Percentiles rank a stretch among this genome's conserved stretches.
Evolutionary conservation across 1,140 invertebrate genomes (phyloP).

Genomic region (Zaprionus vittiger): DNA sequence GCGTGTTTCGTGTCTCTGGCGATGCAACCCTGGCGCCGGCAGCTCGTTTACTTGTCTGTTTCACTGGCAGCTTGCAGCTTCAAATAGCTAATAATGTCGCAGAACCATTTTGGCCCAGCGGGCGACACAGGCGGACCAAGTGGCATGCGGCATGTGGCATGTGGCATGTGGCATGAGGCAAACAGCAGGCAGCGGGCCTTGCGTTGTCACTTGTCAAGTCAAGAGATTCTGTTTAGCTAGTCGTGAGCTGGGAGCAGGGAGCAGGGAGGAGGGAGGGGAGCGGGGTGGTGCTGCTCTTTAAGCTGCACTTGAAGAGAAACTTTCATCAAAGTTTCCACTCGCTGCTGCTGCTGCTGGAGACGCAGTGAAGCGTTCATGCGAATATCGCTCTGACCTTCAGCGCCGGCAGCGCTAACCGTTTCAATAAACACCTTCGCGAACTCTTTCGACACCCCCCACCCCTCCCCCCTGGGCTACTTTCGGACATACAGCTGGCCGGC

Average conservation of each 20-base stretch:
- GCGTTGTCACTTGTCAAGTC: slow-evolving; percentile 35
- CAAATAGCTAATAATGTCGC: slow-evolving; percentile 75
- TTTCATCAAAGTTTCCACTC: slow-evolving; percentile 1
- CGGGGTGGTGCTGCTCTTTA: background rate
- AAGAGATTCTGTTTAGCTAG: slow-evolving; percentile 17
- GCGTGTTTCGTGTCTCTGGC: slow-evolving; percentile 25
- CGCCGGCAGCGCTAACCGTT: slow-evolving; percentile 33
- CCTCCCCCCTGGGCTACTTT: no score
- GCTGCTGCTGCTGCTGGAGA: background rate
- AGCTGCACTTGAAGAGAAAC: slow-evolving; percentile 3
- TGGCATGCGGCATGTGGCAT: background rate
- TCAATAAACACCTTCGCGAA: slow-evolving; percentile 39
- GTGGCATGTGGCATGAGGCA: background rate
- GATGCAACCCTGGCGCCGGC: slow-evolving; percentile 14
- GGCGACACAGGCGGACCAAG: slow-evolving; percentile 11
- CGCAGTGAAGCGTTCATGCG: slow-evolving; percentile 32
- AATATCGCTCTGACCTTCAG: slow-evolving; percentile 42
- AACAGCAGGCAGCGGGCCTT: background rate
- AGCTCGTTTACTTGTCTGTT: slow-evolving; percentile 67
- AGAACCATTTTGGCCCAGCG: slow-evolving; percentile 32
- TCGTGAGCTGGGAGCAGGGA: background rate
- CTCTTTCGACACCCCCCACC: background rate
- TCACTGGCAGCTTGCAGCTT: slow-evolving; percentile 53
- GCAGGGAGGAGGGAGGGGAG: no score
- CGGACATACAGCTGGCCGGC: slow-evolving; percentile 33